These are phyloP conservation scores for Zeugodacus cucurbitae DNA, from an alignment of 1,140 invertebrate genomes.

Conservation along the genomic window DNA sequence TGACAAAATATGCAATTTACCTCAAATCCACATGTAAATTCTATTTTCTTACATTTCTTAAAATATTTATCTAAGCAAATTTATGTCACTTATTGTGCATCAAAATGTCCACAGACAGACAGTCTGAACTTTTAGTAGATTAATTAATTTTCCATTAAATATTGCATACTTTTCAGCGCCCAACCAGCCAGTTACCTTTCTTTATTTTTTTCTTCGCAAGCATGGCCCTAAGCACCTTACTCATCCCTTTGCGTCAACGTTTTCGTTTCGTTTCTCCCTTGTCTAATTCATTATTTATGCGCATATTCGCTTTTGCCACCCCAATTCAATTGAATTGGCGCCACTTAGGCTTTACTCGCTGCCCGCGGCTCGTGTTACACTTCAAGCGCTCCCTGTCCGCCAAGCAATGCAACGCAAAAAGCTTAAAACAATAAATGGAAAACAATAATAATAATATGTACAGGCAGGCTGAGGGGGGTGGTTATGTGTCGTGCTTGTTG, in stretches of 20 bases:
- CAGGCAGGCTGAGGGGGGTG: no score
- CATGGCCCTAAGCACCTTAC: neutral
- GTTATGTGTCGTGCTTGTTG: neutral
- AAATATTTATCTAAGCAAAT: no score
- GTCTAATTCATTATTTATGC: neutral
- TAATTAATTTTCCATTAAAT: no score
- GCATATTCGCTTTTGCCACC: neutral
- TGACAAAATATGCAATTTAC: no score
- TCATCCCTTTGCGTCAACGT: neutral
- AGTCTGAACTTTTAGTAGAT: no score
- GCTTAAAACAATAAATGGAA: neutral
- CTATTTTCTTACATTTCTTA: no score
- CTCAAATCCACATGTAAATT: no score
- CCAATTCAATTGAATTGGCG: slow-evolving; percentile 1
- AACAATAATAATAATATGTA: neutral
- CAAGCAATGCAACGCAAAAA: neutral
- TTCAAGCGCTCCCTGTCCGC: neutral
- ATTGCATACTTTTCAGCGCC: no score
- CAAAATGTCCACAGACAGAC: no score
- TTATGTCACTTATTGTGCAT: no score
- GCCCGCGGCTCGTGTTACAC: neutral
- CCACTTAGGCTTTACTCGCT: neutral
- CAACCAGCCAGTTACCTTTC: no score
- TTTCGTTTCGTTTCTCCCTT: neutral
- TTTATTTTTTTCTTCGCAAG: no score